phyloP scores from a whole-genome alignment of 2,113 vertebrate genomes.

The Ciconia maguari region DNA sequence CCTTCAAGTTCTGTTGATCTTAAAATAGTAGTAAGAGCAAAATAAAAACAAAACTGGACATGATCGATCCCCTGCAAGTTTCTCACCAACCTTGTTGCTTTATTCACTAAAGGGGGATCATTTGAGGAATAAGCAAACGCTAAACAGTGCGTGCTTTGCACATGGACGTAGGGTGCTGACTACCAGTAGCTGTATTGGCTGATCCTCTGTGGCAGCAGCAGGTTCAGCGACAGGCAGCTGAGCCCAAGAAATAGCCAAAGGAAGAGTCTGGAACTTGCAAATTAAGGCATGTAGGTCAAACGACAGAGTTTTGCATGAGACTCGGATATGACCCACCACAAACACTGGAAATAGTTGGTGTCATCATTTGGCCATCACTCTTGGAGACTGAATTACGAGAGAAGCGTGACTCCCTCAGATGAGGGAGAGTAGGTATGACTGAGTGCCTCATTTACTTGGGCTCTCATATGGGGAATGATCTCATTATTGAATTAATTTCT shows the following conservation, averaged over 20 bases:
- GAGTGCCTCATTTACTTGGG: constrained; percentile 54
- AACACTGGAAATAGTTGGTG: background rate
- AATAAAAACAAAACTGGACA: background rate
- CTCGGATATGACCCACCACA: background rate
- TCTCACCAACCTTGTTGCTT: background rate
- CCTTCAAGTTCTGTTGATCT: background rate
- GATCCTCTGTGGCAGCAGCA: background rate
- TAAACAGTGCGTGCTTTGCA: rapidly evolving
- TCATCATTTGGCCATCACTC: background rate
- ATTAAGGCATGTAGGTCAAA: background rate
- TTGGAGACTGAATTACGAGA: background rate
- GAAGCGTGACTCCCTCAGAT: background rate
- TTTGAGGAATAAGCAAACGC: background rate
- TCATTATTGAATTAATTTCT: constrained; percentile 64
- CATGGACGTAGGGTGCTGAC: background rate
- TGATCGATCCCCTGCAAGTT: background rate
- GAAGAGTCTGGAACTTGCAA: background rate
- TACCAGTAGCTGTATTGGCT: background rate
- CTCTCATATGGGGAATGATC: constrained; percentile 54
- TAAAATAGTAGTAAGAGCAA: background rate
- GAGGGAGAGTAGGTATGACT: constrained; percentile 45
- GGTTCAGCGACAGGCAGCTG: background rate
- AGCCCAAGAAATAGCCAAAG: background rate
- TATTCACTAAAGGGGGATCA: background rate
- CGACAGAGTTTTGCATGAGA: background rate